Evolutionary conservation across 2,888 invertebrate genomes (phyloP).

Genomic region (Allygus modestus): DNA sequence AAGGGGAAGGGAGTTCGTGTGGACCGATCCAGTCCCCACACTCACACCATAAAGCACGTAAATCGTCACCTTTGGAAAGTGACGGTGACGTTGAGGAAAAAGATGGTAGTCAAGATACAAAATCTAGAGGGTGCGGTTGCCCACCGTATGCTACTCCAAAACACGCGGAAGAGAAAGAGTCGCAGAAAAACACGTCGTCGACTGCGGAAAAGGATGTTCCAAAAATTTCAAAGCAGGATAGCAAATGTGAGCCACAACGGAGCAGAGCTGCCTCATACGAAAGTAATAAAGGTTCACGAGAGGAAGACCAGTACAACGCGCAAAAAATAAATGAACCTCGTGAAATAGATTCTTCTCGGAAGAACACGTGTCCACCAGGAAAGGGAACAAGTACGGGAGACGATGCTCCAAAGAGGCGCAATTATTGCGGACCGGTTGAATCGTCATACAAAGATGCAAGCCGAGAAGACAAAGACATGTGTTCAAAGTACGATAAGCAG

Average conservation of each 20-base stretch:
- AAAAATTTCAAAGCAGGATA: background rate
- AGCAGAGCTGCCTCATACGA: too few relatives aligned
- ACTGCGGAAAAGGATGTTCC: background rate
- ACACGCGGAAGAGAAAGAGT: background rate
- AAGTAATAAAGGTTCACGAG: too few relatives aligned
- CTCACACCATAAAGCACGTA: background rate
- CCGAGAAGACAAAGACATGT: background rate
- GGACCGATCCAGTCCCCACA: background rate
- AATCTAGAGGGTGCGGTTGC: background rate
- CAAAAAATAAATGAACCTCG: too few relatives aligned
- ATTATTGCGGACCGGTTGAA: background rate
- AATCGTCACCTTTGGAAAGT: background rate
- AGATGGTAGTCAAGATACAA: background rate
- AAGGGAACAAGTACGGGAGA: background rate
- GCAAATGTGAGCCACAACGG: background rate
- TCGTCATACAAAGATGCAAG: background rate
- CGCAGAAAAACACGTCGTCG: too few relatives aligned
- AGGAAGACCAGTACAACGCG: too few relatives aligned
- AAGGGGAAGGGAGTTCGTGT: conserved; percentile 2
- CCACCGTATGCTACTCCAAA: conserved; percentile 1
- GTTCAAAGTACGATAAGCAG: background rate
- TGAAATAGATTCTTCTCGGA: too few relatives aligned
- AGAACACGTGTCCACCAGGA: background rate
- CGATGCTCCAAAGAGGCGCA: background rate
- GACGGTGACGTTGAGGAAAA: background rate